These are phyloP conservation scores for Onthophagus sagittarius DNA, from an alignment of 2,888 invertebrate genomes.

Conservation along the genomic window DNA sequence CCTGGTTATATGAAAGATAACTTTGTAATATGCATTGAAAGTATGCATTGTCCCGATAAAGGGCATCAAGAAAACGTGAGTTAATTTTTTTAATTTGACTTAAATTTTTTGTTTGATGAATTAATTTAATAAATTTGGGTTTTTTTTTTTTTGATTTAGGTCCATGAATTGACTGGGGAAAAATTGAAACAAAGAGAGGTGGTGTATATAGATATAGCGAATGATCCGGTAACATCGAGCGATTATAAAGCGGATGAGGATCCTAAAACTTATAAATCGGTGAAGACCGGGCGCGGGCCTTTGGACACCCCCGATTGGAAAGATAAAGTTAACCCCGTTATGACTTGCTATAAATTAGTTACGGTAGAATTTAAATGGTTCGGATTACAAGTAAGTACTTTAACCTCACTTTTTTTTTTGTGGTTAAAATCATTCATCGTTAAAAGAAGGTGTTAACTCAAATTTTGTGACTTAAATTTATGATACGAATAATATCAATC, in stretches of 20 bases:
- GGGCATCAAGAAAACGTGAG: conserved; percentile 88
- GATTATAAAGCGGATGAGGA: conserved; percentile 90
- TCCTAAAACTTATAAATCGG: conserved; percentile 82
- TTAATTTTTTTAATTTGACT: too few species aligned
- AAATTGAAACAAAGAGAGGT: conserved; percentile 86
- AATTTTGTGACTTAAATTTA: too few species aligned
- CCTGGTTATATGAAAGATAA: conserved; percentile 95
- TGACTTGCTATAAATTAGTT: conserved; percentile 98
- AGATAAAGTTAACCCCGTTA: conserved; percentile 75
- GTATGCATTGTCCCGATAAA: conserved; percentile 85
- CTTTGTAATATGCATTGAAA: conserved; percentile 91
- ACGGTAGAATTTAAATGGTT: conserved; percentile 99
- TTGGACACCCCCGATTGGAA: conserved; percentile 77
- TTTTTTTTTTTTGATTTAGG: conserved; percentile 54
- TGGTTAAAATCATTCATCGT: too few species aligned
- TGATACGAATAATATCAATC: too few species aligned
- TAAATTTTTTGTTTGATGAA: too few species aligned
- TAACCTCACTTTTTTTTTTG: background rate
- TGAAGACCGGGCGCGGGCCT: conserved; percentile 92
- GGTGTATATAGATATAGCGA: conserved; percentile 92
- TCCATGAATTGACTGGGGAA: conserved; percentile 86
- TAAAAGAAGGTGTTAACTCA: too few species aligned
- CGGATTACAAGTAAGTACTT: conserved; percentile 67
- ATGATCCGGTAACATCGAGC: conserved; percentile 72
- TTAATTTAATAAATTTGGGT: background rate